These are phyloP conservation scores for Nerophis lumbriciformis DNA, from an alignment of 2,113 vertebrate species.

Conservation along the genomic window DNA sequence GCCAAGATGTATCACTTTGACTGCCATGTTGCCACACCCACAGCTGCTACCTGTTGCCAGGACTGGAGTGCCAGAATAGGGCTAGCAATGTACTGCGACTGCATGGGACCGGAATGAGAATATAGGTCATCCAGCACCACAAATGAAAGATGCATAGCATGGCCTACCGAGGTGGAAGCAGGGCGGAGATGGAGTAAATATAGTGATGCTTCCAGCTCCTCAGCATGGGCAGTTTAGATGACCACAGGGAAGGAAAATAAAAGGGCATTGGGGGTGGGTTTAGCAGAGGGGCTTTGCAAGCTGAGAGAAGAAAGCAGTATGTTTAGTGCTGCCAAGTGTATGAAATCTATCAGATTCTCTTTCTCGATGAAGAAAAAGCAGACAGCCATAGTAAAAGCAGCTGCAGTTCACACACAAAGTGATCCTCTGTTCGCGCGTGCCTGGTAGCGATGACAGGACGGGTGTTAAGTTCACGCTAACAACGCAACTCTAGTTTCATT, in stretches of 20 bases:
- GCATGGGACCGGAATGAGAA: conserved; percentile 49
- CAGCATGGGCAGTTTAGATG: conserved; percentile 40
- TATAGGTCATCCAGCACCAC: conserved; percentile 61
- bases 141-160: conserved; percentile 62
- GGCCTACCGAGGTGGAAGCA: conserved; percentile 35
- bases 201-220: conserved; percentile 47
- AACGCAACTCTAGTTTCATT: conserved; percentile 24
- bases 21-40: conserved; percentile 53
- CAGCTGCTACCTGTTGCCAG: conserved; percentile 36
- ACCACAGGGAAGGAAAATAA: conserved; percentile 44
- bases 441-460: conserved; percentile 44
- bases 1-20: conserved; percentile 32
- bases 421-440: conserved; percentile 51
- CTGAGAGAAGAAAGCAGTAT: conserved; percentile 17
- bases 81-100: conserved; percentile 38
- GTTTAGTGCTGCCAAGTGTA: conserved; percentile 25
- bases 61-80: conserved; percentile 12
- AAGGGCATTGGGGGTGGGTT: conserved; percentile 27
- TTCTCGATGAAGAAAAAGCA: conserved; percentile 36
- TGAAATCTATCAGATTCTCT: conserved; percentile 39
- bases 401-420: conserved; percentile 54
- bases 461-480: conserved; percentile 32
- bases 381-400: conserved; percentile 47
- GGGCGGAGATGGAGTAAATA: conserved; percentile 57
- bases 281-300: conserved; percentile 19